Evolutionary conservation across 2,797 vertebrate genomes (phyloP).

Genomic region (Cossypha heuglini): DNA sequence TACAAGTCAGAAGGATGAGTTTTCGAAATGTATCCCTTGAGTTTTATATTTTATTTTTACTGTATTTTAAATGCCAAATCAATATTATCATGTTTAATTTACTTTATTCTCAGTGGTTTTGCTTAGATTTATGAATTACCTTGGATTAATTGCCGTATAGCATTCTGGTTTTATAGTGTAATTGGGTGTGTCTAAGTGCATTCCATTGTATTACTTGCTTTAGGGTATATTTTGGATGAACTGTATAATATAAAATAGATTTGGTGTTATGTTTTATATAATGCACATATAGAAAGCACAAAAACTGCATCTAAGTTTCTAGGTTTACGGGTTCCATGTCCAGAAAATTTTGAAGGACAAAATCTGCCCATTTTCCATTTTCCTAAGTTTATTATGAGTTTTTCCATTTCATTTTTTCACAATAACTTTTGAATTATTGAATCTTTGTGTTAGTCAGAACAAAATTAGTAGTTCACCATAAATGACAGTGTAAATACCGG

Average conservation of each 20-base stretch:
- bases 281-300: constrained; percentile 39
- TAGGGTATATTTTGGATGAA: constrained; percentile 60
- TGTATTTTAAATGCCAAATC: constrained; percentile 33
- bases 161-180: constrained; percentile 66
- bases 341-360: constrained; percentile 24
- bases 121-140: constrained; percentile 63
- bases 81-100: constrained; percentile 40
- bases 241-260: constrained; percentile 53
- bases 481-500: background rate
- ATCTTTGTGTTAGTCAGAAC: background rate
- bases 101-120: constrained; percentile 56
- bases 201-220: constrained; percentile 64
- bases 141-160: constrained; percentile 50
- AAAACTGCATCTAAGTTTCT: constrained; percentile 14
- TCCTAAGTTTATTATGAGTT: background rate
- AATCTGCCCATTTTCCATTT: constrained; percentile 24
- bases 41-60: constrained; percentile 12
- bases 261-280: constrained; percentile 45
- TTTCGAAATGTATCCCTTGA: background rate
- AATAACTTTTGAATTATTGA: background rate
- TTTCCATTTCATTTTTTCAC: background rate
- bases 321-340: constrained; percentile 14
- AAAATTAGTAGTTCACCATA: background rate
- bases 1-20: background rate
- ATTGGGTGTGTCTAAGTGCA: constrained; percentile 66